Conservation (phyloP, 2,888 invertebrate species). For the Lepidochitona cinerea region DNA sequence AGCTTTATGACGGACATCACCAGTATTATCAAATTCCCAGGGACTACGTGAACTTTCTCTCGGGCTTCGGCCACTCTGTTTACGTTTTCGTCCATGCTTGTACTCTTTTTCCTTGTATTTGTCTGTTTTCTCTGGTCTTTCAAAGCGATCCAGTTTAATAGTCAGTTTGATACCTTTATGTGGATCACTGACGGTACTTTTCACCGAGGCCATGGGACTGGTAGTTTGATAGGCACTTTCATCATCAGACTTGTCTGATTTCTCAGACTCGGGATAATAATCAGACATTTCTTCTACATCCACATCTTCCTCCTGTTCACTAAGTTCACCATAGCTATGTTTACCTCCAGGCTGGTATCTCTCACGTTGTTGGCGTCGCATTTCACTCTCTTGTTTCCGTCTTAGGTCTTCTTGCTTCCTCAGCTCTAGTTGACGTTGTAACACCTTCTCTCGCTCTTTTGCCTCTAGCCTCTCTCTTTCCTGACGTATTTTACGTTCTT, state of each 20-base stretch:
- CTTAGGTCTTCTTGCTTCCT: slow-evolving; percentile 1
- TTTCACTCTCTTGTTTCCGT: slow-evolving; percentile 18
- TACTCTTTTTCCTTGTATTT: slow-evolving; percentile 10
- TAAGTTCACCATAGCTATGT: background rate
- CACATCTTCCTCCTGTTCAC: slow-evolving; percentile 21
- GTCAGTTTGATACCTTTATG: slow-evolving; percentile 69
- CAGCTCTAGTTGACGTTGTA: background rate
- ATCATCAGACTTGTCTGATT: slow-evolving; percentile 31
- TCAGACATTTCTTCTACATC: slow-evolving; percentile 27
- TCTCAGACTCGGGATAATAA: slow-evolving; percentile 22
- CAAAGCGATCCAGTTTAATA: slow-evolving; percentile 34
- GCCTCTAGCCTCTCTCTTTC: background rate
- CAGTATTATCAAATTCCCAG: background rate
- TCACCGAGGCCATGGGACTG: slow-evolving; percentile 43
- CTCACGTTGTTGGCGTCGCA: slow-evolving; percentile 29
- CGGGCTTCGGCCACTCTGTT: slow-evolving; percentile 11
- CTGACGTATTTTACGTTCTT: slow-evolving; percentile 38
- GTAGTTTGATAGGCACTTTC: slow-evolving; percentile 24
- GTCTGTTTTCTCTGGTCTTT: slow-evolving; percentile 7
- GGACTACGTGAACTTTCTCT: background rate
- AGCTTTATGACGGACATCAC: background rate
- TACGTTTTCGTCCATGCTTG: slow-evolving; percentile 8
- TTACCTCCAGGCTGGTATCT: background rate
- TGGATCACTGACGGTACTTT: slow-evolving; percentile 63
- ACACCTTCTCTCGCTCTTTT: background rate